A percentile compares a stretch with the other conserved stretches of the same genome.
phyloP scores from a whole-genome alignment of 2,797 vertebrate genomes.

The Sebastes oblongus region DNA sequence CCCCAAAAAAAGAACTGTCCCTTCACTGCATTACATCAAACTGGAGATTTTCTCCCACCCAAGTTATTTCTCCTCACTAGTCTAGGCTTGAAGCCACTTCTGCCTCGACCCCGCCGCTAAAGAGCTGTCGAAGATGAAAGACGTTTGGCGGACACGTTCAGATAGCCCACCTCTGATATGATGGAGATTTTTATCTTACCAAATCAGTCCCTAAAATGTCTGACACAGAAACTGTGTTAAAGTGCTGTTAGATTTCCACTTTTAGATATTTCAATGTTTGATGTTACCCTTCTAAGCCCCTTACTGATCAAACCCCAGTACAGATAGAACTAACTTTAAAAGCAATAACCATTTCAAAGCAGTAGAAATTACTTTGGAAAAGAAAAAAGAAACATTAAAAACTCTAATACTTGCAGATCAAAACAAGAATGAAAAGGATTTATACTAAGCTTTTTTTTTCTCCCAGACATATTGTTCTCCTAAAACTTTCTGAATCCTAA shows the following conservation, averaged over 20 bases:
- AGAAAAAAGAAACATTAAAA: not conserved
- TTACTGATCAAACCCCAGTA: not conserved
- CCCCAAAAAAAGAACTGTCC: conserved; percentile 12
- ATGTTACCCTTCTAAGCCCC: not conserved
- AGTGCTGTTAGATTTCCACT: not conserved
- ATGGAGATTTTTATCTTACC: not conserved
- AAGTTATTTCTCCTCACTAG: not conserved
- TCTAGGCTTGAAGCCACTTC: not conserved
- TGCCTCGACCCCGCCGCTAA: not conserved
- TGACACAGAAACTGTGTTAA: not conserved
- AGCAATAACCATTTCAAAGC: not conserved
- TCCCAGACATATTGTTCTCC: not conserved
- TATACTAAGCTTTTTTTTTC: not conserved
- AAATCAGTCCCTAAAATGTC: not conserved
- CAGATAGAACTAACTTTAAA: not conserved
- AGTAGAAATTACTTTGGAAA: not conserved
- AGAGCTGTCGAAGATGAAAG: not conserved
- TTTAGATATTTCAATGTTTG: not conserved
- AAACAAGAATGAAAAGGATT: not conserved
- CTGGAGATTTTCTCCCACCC: not conserved
- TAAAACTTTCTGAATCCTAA: not conserved
- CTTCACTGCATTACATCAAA: conserved; percentile 32
- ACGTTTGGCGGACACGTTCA: not conserved
- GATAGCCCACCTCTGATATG: not conserved
- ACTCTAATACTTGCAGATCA: not conserved